Conservation (phyloP, 2,888 invertebrate genomes). For the Conops quadrifasciatus region DNA sequence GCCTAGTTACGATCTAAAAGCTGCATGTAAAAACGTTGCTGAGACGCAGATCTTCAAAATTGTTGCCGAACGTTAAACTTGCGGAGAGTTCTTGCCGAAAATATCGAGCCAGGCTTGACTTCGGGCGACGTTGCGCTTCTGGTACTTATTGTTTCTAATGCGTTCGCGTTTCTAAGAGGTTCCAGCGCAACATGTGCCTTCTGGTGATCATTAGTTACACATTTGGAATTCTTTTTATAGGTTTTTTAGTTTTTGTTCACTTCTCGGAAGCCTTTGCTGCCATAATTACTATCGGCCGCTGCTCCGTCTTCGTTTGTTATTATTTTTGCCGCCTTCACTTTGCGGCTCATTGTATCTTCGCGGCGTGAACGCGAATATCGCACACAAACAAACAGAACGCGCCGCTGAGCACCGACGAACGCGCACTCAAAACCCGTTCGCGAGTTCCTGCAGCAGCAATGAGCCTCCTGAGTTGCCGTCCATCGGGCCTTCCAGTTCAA, state of each 20-base stretch:
- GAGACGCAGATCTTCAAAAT: slow-evolving; percentile 3
- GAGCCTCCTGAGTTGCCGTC: background rate
- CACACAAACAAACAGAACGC: slow-evolving; percentile 34
- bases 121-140: slow-evolving; percentile 32
- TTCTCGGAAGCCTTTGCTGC: slow-evolving; percentile 14
- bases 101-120: background rate
- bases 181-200: slow-evolving; percentile 23
- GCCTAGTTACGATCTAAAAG: slow-evolving; percentile 22
- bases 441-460: slow-evolving; percentile 14
- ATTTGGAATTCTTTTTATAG: slow-evolving; percentile 5
- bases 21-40: slow-evolving; percentile 21
- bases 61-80: slow-evolving; percentile 13
- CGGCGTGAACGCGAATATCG: slow-evolving; percentile 1
- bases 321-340: slow-evolving; percentile 23
- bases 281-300: background rate
- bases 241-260: background rate
- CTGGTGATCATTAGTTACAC: slow-evolving; percentile 38
- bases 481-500: background rate
- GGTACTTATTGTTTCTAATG: slow-evolving; percentile 42
- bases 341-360: slow-evolving; percentile 24
- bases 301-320: slow-evolving; percentile 10
- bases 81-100: slow-evolving; percentile 4
- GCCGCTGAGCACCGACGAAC: slow-evolving; percentile 34
- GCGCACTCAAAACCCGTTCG: slow-evolving; percentile 33
- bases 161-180: slow-evolving; percentile 39